Conservation (phyloP, 1,140 invertebrate genomes). For the Leptinotarsa undecemlineata region DNA sequence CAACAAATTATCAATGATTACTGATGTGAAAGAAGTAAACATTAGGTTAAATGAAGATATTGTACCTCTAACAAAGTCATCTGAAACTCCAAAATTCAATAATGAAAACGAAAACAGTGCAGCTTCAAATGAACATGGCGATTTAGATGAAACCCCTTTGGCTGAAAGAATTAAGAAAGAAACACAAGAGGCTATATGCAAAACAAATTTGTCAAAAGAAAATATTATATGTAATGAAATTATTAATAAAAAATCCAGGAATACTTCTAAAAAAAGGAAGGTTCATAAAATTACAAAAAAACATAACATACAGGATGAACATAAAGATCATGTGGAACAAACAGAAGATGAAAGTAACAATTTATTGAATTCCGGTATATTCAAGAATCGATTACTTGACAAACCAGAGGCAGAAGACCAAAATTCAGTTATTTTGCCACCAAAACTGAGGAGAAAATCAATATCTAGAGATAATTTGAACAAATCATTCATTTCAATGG, state of each 20-base stretch:
- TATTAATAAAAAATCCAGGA: neutral
- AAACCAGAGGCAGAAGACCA: conserved; percentile 1
- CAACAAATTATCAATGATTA: neutral
- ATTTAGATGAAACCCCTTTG: conserved; percentile 6
- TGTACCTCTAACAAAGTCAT: neutral
- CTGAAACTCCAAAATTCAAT: neutral
- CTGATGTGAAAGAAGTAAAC: too few species aligned
- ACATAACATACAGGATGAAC: too few species aligned
- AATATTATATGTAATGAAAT: neutral
- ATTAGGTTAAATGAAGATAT: neutral
- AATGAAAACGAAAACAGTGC: neutral
- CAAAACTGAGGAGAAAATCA: conserved; percentile 15
- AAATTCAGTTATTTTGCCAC: neutral
- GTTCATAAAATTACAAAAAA: neutral
- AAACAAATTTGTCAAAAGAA: neutral
- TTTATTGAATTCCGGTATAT: neutral
- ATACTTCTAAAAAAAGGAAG: neutral
- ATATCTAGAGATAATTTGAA: conserved; percentile 12
- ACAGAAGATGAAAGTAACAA: neutral
- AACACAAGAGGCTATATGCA: neutral
- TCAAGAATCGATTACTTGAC: neutral
- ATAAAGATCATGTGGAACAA: neutral
- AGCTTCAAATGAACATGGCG: neutral
- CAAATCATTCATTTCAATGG: neutral
- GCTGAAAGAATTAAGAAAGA: conserved; percentile 14